Conservation (phyloP, 2,797 vertebrate genomes). For the Dallia pectoralis region DNA sequence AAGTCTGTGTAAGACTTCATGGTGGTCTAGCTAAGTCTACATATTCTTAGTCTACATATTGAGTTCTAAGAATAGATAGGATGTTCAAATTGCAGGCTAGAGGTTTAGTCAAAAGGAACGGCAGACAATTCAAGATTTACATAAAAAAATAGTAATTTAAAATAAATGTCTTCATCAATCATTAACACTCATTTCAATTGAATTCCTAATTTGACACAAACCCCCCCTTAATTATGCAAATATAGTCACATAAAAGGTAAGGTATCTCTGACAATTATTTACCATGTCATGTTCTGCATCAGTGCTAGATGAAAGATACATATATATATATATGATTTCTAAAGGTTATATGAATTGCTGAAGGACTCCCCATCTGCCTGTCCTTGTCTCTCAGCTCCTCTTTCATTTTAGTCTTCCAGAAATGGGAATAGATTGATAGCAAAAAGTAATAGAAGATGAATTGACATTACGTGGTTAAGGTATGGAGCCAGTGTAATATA, state of each 20-base stretch:
- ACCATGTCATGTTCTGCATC: slow-evolving; percentile 20
- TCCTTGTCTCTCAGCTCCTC: slow-evolving; percentile 23
- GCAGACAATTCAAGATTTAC: too few species aligned
- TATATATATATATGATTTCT: slow-evolving; percentile 31
- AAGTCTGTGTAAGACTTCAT: not conserved
- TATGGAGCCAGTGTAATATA: too few species aligned
- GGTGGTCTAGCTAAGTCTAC: too few species aligned
- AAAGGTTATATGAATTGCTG: slow-evolving; percentile 46
- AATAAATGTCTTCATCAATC: too few species aligned
- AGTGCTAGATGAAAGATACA: slow-evolving; percentile 48
- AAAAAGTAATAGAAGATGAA: slow-evolving; percentile 62
- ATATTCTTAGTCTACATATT: not conserved
- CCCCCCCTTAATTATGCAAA: too few species aligned
- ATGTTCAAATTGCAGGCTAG: too few species aligned
- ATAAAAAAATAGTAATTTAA: too few species aligned
- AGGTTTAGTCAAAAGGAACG: too few species aligned
- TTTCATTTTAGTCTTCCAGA: slow-evolving; percentile 37
- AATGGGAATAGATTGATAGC: slow-evolving; percentile 61
- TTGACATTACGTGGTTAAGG: too few species aligned
- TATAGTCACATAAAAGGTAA: not conserved
- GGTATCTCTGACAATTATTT: slow-evolving; percentile 33
- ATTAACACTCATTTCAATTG: too few species aligned
- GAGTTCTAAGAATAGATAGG: not conserved
- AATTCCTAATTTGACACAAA: too few species aligned
- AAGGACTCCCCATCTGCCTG: slow-evolving; percentile 34